Evolutionary conservation across 1,140 invertebrate genomes (phyloP).

Genomic region (Drosophila malerkotliana): DNA sequence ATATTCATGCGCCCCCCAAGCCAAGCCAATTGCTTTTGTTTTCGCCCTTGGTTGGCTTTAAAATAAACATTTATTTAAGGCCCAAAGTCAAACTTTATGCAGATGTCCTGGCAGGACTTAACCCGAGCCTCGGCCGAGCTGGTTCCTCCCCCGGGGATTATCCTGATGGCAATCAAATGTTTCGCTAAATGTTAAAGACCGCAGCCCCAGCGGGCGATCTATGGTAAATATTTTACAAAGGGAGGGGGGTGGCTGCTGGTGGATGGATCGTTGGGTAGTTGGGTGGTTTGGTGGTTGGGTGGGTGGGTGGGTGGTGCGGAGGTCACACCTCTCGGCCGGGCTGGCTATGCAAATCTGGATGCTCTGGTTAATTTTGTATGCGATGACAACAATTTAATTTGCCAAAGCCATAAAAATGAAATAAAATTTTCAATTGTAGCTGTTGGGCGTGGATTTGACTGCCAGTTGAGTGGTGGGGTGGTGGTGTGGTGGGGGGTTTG

Average conservation of each 20-base stretch:
- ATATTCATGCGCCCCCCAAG: neutral
- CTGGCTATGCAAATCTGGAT: conserved; percentile 48
- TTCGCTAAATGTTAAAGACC: conserved; percentile 46
- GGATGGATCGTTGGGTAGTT: neutral
- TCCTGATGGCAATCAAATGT: conserved; percentile 51
- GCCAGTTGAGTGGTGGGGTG: neutral
- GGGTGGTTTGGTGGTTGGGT: neutral
- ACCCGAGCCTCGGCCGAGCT: conserved; percentile 4
- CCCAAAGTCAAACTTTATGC: conserved; percentile 25
- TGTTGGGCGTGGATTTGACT: conserved; percentile 41
- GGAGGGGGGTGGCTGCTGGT: too few relatives aligned
- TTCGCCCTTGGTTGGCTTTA: neutral
- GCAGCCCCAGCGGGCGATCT: conserved; percentile 35
- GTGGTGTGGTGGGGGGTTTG: neutral
- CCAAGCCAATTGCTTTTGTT: neutral
- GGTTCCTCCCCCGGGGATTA: conserved; percentile 6
- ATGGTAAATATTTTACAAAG: conserved; percentile 7
- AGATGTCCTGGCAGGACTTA: conserved; percentile 32
- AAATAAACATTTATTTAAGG: conserved; percentile 37
- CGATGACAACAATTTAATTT: conserved; percentile 75
- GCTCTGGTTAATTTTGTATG: conserved; percentile 72
- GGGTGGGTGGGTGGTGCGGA: conserved; percentile 8
- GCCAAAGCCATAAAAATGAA: conserved; percentile 77
- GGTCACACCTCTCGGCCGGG: conserved; percentile 64
- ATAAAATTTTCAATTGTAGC: conserved; percentile 76